A percentile compares a stretch with the other conserved stretches of the same genome.
phyloP scores from a whole-genome alignment of 64 coral and sea anemone species.

The Platygyra sinensis region DNA sequence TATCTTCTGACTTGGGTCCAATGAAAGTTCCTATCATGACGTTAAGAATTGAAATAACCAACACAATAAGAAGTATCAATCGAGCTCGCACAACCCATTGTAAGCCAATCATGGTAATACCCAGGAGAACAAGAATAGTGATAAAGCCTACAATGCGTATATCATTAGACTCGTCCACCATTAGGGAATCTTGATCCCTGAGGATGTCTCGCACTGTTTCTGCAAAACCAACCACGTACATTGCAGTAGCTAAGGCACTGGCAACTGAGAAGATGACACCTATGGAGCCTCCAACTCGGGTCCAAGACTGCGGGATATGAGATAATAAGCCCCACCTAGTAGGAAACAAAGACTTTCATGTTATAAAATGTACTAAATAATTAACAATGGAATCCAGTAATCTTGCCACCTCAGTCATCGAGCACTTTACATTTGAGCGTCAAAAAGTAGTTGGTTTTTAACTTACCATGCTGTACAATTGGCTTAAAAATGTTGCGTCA shows the following conservation, averaged over 20 bases:
- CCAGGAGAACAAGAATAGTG: slow-evolving; percentile 82
- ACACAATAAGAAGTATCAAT: slow-evolving; percentile 74
- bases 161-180: slow-evolving; percentile 91
- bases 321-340: slow-evolving; percentile 90
- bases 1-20: slow-evolving; percentile 78
- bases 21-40: slow-evolving; percentile 93
- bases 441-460: no score
- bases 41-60: slow-evolving; percentile 87
- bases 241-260: slow-evolving; percentile 93
- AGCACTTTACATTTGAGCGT: no score
- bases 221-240: slow-evolving; percentile 96
- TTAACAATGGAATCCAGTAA: no score
- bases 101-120: slow-evolving; percentile 82
- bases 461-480: no score
- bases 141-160: slow-evolving; percentile 92
- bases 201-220: slow-evolving; percentile 90
- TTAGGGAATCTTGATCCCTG: slow-evolving; percentile 65
- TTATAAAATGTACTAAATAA: no score
- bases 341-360: neutral
- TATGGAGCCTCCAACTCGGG: slow-evolving; percentile 99
- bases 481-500: no score
- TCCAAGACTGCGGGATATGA: slow-evolving; percentile 94
- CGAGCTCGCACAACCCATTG: slow-evolving; percentile 91
- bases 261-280: slow-evolving; percentile 96
- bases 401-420: no score